Conservation (phyloP, 2,113 vertebrate species). For the Melanerpes aurifrons region DNA sequence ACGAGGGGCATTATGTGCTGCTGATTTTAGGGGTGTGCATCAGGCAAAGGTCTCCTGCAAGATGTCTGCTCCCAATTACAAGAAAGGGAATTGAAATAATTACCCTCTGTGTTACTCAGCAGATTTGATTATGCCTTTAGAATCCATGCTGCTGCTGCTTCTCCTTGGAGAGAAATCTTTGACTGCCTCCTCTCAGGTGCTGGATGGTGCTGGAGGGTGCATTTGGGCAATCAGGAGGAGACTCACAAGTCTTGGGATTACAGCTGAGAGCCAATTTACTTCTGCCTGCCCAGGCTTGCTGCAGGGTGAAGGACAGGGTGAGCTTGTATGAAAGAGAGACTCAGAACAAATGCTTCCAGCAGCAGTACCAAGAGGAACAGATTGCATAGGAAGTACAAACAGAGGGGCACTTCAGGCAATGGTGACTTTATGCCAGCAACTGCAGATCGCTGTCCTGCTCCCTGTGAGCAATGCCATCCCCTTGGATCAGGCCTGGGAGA, state of each 20-base stretch:
- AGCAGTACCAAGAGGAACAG: neutral
- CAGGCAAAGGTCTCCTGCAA: neutral
- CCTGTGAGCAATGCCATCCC: neutral
- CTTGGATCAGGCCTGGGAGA: neutral
- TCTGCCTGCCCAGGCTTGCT: neutral
- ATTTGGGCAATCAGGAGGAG: neutral
- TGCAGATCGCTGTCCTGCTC: neutral
- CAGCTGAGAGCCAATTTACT: neutral
- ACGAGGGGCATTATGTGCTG: neutral
- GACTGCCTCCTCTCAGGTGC: neutral
- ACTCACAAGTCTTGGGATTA: neutral
- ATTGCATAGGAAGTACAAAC: neutral
- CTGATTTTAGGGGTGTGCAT: neutral
- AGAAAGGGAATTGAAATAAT: neutral
- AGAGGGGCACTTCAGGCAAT: neutral
- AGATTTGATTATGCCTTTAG: neutral
- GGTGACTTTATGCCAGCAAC: neutral
- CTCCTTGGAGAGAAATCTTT: neutral
- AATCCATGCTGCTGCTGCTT: neutral
- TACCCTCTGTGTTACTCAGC: neutral
- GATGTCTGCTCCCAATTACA: neutral
- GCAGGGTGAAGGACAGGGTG: neutral
- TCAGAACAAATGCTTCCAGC: neutral
- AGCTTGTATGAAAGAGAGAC: neutral
- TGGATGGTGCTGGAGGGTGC: neutral